Evolutionary conservation across 2,888 invertebrate genomes (phyloP).

Genomic region (Polyommatus icarus): DNA sequence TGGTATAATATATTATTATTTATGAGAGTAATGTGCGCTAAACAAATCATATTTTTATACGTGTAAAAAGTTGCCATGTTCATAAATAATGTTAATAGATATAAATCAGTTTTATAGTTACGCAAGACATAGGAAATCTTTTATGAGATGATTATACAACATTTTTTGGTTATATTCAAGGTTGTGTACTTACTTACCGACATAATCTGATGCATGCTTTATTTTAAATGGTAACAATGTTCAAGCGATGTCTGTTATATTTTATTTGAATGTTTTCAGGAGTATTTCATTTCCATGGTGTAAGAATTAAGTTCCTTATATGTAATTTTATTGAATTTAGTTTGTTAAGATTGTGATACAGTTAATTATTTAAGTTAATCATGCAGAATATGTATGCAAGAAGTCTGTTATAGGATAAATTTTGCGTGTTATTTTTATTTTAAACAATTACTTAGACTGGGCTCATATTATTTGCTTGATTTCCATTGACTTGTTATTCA

Average conservation of each 20-base stretch:
- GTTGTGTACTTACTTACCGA: constrained; percentile 74
- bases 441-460: constrained; percentile 52
- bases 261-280: constrained; percentile 57
- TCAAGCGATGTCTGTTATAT: constrained; percentile 53
- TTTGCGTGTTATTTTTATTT: constrained; percentile 59
- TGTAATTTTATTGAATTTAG: constrained; percentile 67
- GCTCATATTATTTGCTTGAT: constrained; percentile 24
- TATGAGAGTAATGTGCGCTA: constrained; percentile 72
- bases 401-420: constrained; percentile 58
- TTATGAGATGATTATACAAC: constrained; percentile 31
- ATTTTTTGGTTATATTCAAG: constrained; percentile 49
- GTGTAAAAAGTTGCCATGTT: constrained; percentile 79
- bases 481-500: constrained; percentile 50
- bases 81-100: constrained; percentile 56
- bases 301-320: constrained; percentile 74
- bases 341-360: constrained; percentile 78
- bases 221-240: constrained; percentile 41
- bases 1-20: constrained; percentile 72
- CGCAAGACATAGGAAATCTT: constrained; percentile 28
- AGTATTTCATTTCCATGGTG: constrained; percentile 66
- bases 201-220: constrained; percentile 38
- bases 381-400: constrained; percentile 57
- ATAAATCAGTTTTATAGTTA: constrained; percentile 56
- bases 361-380: constrained; percentile 70
- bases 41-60: constrained; percentile 76